phyloP scores from a whole-genome alignment of 2,113 vertebrate species.

The Cottus gobio region DNA sequence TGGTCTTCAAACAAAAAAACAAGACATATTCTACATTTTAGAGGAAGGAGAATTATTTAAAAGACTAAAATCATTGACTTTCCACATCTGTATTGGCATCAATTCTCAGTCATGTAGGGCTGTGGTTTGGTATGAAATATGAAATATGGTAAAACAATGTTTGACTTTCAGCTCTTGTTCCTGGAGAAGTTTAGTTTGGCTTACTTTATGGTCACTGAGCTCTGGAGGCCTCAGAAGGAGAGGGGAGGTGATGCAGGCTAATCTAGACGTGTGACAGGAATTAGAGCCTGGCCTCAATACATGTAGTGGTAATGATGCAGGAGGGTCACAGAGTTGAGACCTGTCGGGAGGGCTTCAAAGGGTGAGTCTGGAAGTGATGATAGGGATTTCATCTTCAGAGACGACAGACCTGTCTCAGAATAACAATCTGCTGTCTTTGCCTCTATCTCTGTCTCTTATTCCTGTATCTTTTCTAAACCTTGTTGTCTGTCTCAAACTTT shows the following conservation, averaged over 20 bases:
- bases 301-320: slow-evolving; percentile 11
- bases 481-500: background rate
- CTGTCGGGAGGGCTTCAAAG: slow-evolving; percentile 13
- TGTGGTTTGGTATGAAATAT: slow-evolving; percentile 3
- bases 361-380: slow-evolving; percentile 2
- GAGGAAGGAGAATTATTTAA: background rate
- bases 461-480: background rate
- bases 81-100: background rate
- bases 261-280: slow-evolving; percentile 64
- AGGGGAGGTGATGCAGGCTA: slow-evolving; percentile 21
- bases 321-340: slow-evolving; percentile 18
- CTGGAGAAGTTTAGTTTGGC: background rate
- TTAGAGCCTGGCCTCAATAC: slow-evolving; percentile 45
- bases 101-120: background rate
- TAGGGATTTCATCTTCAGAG: background rate
- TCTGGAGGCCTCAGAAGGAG: slow-evolving; percentile 22
- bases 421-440: background rate
- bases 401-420: background rate
- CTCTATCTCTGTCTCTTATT: background rate
- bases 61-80: background rate
- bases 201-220: slow-evolving; percentile 14
- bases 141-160: background rate
- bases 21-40: background rate
- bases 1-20: background rate
- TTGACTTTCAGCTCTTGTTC: background rate